phyloP scores from a whole-genome alignment of 2,888 invertebrate species.

The Hartigia nigra region DNA sequence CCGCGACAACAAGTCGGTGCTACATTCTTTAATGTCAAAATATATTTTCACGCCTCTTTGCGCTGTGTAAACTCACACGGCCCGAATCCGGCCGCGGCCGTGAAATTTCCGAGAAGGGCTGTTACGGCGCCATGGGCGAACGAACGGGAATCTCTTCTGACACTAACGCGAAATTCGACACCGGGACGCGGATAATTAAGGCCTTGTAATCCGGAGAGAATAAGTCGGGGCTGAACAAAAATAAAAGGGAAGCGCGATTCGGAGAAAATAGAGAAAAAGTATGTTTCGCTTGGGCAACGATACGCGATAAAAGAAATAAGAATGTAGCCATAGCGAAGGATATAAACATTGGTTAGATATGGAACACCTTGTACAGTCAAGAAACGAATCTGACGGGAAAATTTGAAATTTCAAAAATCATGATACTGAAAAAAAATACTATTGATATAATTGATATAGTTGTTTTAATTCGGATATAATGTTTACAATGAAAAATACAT shows the following conservation, averaged over 20 bases:
- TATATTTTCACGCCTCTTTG: conserved; percentile 42
- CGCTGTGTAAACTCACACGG: conserved; percentile 43
- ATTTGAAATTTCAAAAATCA: not conserved
- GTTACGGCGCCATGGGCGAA: not conserved
- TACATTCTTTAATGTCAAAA: conserved; percentile 32
- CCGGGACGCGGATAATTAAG: conserved; percentile 23
- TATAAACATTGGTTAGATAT: not conserved
- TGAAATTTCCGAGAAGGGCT: conserved; percentile 39
- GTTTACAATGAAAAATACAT: not conserved
- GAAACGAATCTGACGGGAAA: not conserved
- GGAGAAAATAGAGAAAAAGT: conserved; percentile 9
- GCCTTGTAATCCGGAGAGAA: conserved; percentile 21
- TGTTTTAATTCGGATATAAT: not conserved
- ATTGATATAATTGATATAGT: not conserved
- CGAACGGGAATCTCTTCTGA: conserved; percentile 14
- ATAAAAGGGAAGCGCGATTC: conserved; percentile 6
- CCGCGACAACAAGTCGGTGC: not conserved
- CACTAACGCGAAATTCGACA: conserved; percentile 24
- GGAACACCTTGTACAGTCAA: not conserved
- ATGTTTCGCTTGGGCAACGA: conserved; percentile 2
- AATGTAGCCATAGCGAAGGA: not conserved
- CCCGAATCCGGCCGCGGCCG: not conserved
- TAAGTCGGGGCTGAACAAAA: conserved; percentile 10
- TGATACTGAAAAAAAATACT: not conserved
- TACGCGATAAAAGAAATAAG: conserved; percentile 8